Evolutionary conservation across 2,113 vertebrate species (phyloP).

Genomic region (Phoxinus phoxinus): DNA sequence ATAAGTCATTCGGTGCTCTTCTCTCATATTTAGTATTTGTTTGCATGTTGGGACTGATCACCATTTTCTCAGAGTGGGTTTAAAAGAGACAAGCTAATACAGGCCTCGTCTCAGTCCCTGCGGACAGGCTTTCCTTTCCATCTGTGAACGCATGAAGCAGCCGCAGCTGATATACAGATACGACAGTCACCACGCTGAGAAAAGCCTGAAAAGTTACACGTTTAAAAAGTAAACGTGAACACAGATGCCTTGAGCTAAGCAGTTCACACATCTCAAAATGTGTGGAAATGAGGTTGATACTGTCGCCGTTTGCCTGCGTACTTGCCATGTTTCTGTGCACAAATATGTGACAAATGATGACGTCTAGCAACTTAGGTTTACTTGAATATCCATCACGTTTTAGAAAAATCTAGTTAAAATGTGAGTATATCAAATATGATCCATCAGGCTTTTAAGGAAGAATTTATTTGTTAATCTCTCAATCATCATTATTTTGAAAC

Average conservation of each 20-base stretch:
- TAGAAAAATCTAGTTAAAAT: too few relatives aligned
- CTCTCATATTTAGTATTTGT: background rate
- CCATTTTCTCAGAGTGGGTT: background rate
- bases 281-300: background rate
- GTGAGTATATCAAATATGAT: too few relatives aligned
- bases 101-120: slow-evolving; percentile 60
- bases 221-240: background rate
- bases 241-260: background rate
- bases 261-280: background rate
- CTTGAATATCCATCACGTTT: too few relatives aligned
- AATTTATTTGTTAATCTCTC: too few relatives aligned
- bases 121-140: slow-evolving; percentile 65
- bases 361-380: background rate
- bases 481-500: too few relatives aligned
- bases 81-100: slow-evolving; percentile 69
- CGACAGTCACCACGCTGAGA: background rate
- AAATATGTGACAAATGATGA: background rate
- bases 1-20: background rate
- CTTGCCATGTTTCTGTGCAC: background rate
- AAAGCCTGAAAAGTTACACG: background rate
- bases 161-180: too few relatives aligned
- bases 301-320: background rate
- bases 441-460: too few relatives aligned
- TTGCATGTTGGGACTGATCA: background rate
- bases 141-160: slow-evolving; percentile 47